Percentiles rank a stretch among this genome's conserved stretches.
Conservation (phyloP, 2,797 vertebrate species). For the Borostomias antarcticus region DNA sequence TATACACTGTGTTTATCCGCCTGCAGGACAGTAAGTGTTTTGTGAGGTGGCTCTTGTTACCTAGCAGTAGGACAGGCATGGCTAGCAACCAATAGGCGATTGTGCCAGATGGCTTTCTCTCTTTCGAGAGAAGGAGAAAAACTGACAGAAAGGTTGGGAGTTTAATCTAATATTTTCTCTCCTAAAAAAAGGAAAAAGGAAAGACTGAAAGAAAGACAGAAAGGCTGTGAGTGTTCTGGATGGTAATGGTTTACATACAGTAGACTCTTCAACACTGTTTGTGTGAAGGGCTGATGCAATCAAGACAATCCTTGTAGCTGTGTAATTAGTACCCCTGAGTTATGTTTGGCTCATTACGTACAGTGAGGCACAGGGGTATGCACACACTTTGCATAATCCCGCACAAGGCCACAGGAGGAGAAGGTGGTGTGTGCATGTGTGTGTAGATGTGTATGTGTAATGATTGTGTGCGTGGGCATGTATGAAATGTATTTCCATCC, state of each 20-base stretch:
- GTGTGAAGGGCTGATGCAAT: not conserved
- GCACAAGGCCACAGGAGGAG: not conserved
- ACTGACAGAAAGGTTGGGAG: constrained; percentile 49
- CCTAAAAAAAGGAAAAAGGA: not conserved
- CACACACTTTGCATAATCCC: not conserved
- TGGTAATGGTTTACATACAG: not conserved
- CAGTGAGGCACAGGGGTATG: constrained; percentile 3
- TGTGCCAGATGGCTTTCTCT: constrained; percentile 67
- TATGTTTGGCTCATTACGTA: constrained; percentile 1
- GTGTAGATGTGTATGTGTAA: not conserved
- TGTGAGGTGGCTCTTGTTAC: constrained; percentile 26
- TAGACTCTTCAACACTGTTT: not conserved
- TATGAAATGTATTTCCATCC: constrained; percentile 21
- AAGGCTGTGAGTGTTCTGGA: too few relatives aligned
- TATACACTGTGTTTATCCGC: constrained; percentile 9
- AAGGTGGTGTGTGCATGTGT: constrained; percentile 1
- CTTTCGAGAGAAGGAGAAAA: constrained; percentile 33
- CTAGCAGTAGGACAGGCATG: constrained; percentile 24
- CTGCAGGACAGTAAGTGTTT: constrained; percentile 2
- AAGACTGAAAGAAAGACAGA: not conserved
- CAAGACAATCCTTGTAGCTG: not conserved
- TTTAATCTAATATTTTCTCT: constrained; percentile 51
- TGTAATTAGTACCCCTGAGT: not conserved
- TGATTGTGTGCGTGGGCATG: not conserved
- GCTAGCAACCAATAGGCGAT: constrained; percentile 62